Conservation (phyloP, 2,888 invertebrate species). For the Hipparchia semele region DNA sequence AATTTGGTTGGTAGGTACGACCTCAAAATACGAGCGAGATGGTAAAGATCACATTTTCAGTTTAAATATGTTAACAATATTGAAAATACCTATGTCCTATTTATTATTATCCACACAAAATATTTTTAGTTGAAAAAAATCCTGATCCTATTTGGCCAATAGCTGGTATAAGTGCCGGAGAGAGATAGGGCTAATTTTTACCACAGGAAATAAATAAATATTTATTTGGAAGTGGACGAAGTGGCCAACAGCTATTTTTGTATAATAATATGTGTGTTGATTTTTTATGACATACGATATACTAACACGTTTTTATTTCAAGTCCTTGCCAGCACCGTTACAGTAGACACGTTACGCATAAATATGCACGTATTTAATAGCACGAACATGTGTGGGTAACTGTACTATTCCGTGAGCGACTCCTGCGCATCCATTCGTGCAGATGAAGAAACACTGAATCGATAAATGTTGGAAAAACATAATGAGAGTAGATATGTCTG, state of each 20-base stretch:
- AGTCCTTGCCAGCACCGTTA: conserved; percentile 76
- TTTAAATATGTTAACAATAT: too few relatives aligned
- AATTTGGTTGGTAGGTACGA: not conserved
- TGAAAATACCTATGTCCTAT: too few relatives aligned
- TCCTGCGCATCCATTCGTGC: conserved; percentile 48
- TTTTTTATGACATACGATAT: conserved; percentile 13
- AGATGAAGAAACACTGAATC: conserved; percentile 41
- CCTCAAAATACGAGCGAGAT: conserved; percentile 3
- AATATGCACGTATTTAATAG: conserved; percentile 76
- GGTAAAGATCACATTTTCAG: not conserved
- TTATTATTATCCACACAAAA: too few relatives aligned
- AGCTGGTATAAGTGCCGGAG: too few relatives aligned
- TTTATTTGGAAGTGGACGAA: not conserved
- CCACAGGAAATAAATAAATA: not conserved
- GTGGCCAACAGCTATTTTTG: not conserved
- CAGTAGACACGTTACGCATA: conserved; percentile 74
- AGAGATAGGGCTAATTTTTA: too few relatives aligned
- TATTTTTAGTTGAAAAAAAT: too few relatives aligned
- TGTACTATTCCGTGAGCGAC: conserved; percentile 66
- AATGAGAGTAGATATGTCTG: conserved; percentile 10
- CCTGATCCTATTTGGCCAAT: too few relatives aligned
- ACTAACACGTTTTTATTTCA: conserved; percentile 59
- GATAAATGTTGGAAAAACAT: conserved; percentile 28
- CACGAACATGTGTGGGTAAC: conserved; percentile 74
- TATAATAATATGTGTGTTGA: not conserved